Evolutionary conservation across 2,888 invertebrate genomes (phyloP), one percentile per base, ranked within the genome.

Genomic region (Tachina fera): DNA sequence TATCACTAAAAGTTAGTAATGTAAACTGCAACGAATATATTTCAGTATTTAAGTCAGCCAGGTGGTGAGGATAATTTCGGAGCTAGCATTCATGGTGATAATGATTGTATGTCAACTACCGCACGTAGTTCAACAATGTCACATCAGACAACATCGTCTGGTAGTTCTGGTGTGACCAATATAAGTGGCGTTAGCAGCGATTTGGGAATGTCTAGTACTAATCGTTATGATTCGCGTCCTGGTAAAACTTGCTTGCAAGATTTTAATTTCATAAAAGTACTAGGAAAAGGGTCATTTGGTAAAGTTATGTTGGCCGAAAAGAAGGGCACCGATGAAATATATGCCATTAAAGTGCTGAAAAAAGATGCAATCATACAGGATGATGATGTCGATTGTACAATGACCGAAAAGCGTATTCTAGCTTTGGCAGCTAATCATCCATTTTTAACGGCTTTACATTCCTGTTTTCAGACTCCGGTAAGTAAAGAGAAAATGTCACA

Each of bases 371-470:
- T 99, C 88, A 96, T 99, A 90, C 98, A 99, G 94, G 99, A 99
- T 93, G 99, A 99, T 93, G 99, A 99, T 94, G 99, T 99, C 80
- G 99, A 99, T 93, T 99, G 99, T 93, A 99, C 99, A 79, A 98
- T 99, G 96, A 98, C 98, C 86, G 99, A 99, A 94, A 98, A 99
- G 92, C 95, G 99, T 91, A 99, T 99, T 92, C 94, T 99, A 90
- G 97, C 98, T 74, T 94, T 99, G 91, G 98, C 99, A n/a, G 99
- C 99, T 87, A 97, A 96, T 88, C 99, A 99, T 94, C 99, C 99
- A 79, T 99, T 99, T 94, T 95, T 99, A 87, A 99, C 99, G 87
- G 98, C 98, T 90, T 95, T 99, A 90, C 97, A 98, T 94, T 98
- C 97, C 91, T 98, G 98, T 94, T 99, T 98, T 95, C 99, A 99